phyloP scores from a whole-genome alignment of 2,888 invertebrate species.

The Caenorhabditis plicata region DNA sequence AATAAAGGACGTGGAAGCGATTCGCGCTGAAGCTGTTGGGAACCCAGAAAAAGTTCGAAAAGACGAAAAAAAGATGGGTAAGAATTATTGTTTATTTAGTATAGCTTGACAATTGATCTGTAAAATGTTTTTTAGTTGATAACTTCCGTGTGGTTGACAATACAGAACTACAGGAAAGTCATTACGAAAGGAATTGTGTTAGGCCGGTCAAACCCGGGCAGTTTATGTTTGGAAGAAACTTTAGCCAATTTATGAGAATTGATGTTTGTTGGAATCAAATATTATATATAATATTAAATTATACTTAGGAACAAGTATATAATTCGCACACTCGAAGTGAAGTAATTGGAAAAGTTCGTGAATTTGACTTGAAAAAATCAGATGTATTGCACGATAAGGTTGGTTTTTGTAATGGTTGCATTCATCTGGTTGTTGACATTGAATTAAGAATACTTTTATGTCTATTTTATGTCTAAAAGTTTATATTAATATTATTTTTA shows the following conservation, averaged over 20 bases:
- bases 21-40: neutral
- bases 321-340: constrained; percentile 12
- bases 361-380: constrained; percentile 21
- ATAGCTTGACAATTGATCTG: no score
- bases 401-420: neutral
- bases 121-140: constrained; percentile 6
- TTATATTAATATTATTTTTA: no score
- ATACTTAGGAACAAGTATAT: constrained; percentile 10
- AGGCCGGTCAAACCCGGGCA: constrained; percentile 16
- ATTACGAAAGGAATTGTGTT: constrained; percentile 10
- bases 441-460: no score
- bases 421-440: no score
- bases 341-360: constrained; percentile 22
- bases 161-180: constrained; percentile 6
- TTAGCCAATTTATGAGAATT: constrained; percentile 14
- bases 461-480: no score
- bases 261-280: constrained; percentile 2
- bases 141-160: constrained; percentile 13
- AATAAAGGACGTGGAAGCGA: neutral
- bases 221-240: constrained; percentile 24
- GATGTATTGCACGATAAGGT: constrained; percentile 8
- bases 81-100: neutral
- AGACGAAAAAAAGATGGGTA: constrained; percentile 13
- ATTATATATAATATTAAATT: neutral
- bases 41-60: constrained; percentile 2